A percentile compares a stretch with the other conserved stretches of the same genome.
Evolutionary conservation across 2,797 vertebrate species (phyloP).

Genomic region (Leucoraja ocellata): DNA sequence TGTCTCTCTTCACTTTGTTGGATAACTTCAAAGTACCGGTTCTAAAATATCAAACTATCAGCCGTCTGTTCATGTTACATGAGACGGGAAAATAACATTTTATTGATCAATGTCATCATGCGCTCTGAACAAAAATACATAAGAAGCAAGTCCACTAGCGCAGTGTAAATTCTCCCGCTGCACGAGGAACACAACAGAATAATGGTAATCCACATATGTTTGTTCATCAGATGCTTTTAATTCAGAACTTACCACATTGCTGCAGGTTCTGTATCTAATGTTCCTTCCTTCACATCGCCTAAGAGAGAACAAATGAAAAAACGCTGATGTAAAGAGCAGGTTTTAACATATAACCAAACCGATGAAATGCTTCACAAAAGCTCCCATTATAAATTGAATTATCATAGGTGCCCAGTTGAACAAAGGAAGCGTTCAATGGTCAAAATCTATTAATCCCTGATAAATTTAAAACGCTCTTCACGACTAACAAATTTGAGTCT

Average conservation of each 20-base stretch:
- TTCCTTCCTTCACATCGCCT: constrained; percentile 85
- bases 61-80: not conserved
- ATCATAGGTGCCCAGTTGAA: not conserved
- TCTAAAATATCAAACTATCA: not conserved
- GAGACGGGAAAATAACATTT: not conserved
- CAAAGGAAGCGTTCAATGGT: constrained; percentile 19
- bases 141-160: too few species aligned
- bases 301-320: constrained; percentile 41
- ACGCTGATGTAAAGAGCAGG: constrained; percentile 42
- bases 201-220: not conserved
- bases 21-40: not conserved
- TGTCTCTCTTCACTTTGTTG: not conserved
- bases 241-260: constrained; percentile 67
- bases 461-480: constrained; percentile 20
- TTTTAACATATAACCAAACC: constrained; percentile 18
- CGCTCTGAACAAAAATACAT: too few species aligned
- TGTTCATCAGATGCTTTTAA: constrained; percentile 15
- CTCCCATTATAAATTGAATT: not conserved
- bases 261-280: constrained; percentile 89
- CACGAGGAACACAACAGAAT: not conserved
- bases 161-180: not conserved
- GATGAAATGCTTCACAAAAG: constrained; percentile 33
- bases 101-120: not conserved
- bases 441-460: constrained; percentile 18
- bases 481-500: constrained; percentile 23